Evolutionary conservation across 2,888 invertebrate species (phyloP), one percentile per base, ranked within the genome.

Genomic region (Temnothorax unifasciatus): DNA sequence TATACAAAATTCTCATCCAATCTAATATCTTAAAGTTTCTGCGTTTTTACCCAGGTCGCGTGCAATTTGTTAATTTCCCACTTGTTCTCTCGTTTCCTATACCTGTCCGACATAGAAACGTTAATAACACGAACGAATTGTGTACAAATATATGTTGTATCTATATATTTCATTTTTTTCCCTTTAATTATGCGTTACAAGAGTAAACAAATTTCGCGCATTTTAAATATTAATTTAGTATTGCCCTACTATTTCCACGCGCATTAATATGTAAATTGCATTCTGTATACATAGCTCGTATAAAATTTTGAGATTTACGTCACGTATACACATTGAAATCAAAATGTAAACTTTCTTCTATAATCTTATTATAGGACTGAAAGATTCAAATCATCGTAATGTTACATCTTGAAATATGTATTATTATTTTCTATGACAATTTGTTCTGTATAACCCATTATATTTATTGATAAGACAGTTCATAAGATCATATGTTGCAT

Each of bases 1-100:
- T 88, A 90, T 85, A 88, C 83, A 88, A 88, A 89, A 86, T 83
- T 81, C 41, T 68, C 83, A 79, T 84, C 66, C 44, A 71, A 85
- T 71, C 76, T 87, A 90, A 82, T 79, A 71, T 87, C 41, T 88
- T 77, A 8, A 68, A 87, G 83, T 88, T 90, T 86, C 87, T 89
- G 85, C 82, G 47, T 90, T 90, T 90, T 88, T 89, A 89, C 85
- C 88, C 83, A 71, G 88, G 85, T 90, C 84, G 69, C 85, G 81
- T 63, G 63, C 59, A 73, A 76, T 61, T 89, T 54, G 73, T 64
- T 38, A 44, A 73, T 64, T 54, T 77, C 47, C 57, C 47, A 66
- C 4, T 83, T 64, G 73, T 63, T 61, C n/a, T 69, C 11, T 34
- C 18, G 25, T 47, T 61, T 47, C 3, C 38, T 15, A 11, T 15